Evolutionary conservation across 2,888 invertebrate genomes (phyloP).

Genomic region (Drosophila lacicola): DNA sequence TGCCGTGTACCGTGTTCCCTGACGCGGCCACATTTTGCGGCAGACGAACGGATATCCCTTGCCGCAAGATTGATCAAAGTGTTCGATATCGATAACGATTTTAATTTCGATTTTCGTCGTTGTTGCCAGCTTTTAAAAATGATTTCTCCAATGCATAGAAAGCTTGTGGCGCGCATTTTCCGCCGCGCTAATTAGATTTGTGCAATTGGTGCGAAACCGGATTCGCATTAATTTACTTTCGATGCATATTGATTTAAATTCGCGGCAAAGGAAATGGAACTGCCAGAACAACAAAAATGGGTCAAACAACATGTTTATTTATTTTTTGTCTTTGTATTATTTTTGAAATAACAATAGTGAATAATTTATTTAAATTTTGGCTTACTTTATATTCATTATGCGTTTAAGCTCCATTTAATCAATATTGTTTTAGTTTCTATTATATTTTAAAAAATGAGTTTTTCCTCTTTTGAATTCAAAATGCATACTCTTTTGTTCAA

Average conservation of each 20-base stretch:
- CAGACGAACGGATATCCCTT: constrained; percentile 31
- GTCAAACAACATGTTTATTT: background rate
- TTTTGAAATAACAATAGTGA: no score
- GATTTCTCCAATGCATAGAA: constrained; percentile 5
- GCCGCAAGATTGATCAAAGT: constrained; percentile 31
- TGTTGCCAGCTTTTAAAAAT: constrained; percentile 2
- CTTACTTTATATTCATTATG: no score
- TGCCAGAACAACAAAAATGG: constrained; percentile 22
- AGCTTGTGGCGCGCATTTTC: constrained; percentile 10
- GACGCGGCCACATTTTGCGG: background rate
- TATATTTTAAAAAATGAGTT: no score
- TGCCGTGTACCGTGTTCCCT: constrained; percentile 5
- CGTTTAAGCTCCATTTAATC: no score
- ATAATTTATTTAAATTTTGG: no score
- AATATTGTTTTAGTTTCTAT: no score
- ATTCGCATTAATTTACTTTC: constrained; percentile 45
- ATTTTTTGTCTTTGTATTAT: no score
- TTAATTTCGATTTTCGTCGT: constrained; percentile 13
- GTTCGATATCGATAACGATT: constrained; percentile 22
- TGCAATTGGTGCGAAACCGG: constrained; percentile 41
- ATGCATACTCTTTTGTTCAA: no score
- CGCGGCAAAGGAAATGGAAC: constrained; percentile 50
- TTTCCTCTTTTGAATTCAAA: no score
- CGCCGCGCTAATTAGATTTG: constrained; percentile 41
- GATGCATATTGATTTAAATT: constrained; percentile 38